Evolutionary conservation across 2,797 vertebrate genomes (phyloP).

Genomic region (Falco naumanni): DNA sequence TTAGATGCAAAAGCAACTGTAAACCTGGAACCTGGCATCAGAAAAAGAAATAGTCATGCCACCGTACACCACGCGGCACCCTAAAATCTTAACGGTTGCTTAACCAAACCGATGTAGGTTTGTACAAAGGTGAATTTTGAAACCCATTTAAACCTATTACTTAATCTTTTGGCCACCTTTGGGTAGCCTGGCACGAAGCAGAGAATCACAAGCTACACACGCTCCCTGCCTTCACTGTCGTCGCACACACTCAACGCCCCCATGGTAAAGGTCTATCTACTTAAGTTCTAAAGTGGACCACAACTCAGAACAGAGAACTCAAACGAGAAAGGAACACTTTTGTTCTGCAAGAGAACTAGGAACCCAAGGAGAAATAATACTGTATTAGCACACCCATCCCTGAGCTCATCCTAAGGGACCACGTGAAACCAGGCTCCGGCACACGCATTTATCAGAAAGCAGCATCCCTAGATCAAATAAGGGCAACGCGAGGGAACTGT

Average conservation of each 20-base stretch:
- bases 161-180: background rate
- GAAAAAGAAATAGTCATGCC: background rate
- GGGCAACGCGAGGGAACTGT: accelerated
- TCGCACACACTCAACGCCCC: accelerated
- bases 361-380: background rate
- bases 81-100: background rate
- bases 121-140: background rate
- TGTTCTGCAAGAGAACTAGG: background rate
- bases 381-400: accelerated
- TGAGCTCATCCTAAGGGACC: background rate
- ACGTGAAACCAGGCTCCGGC: background rate
- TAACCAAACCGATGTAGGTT: background rate
- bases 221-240: background rate
- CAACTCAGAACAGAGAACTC: background rate
- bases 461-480: accelerated
- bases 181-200: background rate
- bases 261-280: accelerated
- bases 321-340: background rate
- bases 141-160: background rate
- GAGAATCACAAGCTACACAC: background rate
- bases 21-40: accelerated
- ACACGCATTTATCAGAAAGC: background rate
- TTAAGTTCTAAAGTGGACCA: background rate
- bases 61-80: accelerated
- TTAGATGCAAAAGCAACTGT: background rate